Conservation (phyloP, 2,888 invertebrate genomes). For the Drosophila barbarae region DNA sequence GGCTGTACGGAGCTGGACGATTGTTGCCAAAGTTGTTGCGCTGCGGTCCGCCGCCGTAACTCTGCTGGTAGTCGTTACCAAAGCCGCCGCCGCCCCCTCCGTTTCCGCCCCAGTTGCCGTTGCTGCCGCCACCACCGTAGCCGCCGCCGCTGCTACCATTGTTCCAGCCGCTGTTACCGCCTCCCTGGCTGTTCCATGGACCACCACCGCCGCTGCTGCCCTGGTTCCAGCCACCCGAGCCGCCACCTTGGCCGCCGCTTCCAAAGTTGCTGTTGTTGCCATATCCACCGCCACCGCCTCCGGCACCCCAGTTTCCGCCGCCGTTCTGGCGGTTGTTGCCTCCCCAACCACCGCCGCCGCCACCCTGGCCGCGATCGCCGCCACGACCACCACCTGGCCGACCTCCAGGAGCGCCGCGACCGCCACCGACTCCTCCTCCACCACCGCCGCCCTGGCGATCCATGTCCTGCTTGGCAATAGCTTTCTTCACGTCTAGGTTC, state of each 20-base stretch:
- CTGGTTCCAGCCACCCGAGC: conserved; percentile 79
- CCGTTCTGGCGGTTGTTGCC: conserved; percentile 68
- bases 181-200: conserved; percentile 77
- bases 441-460: conserved; percentile 82
- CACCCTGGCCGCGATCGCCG: conserved; percentile 81
- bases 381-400: conserved; percentile 54
- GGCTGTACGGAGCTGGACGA: conserved; percentile 76
- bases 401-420: conserved; percentile 20
- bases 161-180: conserved; percentile 71
- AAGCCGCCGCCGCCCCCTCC: conserved; percentile 62
- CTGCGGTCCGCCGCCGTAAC: conserved; percentile 91
- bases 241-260: conserved; percentile 77
- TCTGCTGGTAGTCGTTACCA: conserved; percentile 88
- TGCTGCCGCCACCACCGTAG: conserved; percentile 81
- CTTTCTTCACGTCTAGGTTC: conserved; percentile 94
- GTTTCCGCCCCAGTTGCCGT: conserved; percentile 82
- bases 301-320: conserved; percentile 57
- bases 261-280: conserved; percentile 72
- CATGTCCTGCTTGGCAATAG: conserved; percentile 92
- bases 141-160: conserved; percentile 80
- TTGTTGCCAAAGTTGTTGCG: conserved; percentile 81
- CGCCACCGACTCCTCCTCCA: conserved; percentile 80
- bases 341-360: conserved; percentile 74
- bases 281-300: conserved; percentile 61
- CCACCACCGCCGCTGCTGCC: conserved; percentile 62